Evolutionary conservation across 2,888 invertebrate genomes (phyloP), one percentile per base, ranked within the genome.

Genomic region (Diarsia dahlii): DNA sequence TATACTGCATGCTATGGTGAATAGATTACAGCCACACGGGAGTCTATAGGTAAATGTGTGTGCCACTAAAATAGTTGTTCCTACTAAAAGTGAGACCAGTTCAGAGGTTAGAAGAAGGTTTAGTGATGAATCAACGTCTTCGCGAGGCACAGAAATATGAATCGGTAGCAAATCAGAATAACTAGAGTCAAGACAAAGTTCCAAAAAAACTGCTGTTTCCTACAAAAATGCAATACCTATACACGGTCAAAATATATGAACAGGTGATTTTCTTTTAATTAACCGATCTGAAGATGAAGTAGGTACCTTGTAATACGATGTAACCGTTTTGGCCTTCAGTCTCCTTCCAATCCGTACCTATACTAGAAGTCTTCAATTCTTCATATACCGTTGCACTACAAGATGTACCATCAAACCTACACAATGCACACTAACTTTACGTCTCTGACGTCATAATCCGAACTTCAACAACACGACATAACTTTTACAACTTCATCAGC

Each of bases 401-500:
- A 63, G 0, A 54, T 69, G 2, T 23, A 50, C 39, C 13, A 23
- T 46, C 9, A 78, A 64, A 9, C 18, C 13, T 50, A 12, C 3
- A 75, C 9, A 70, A 77, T 50, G 20, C 63, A 20, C 9, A 18
- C 10, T 76, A 45, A 64, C 12, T 56, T 70, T 45, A 63, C 20
- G 23, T 78, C 45, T 52, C 46, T 74, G 76, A 79, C 73, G 56
- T 78, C 78, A 80, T 70, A 71, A 71, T 48, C 34, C 48, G 13
- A 66, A 75, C 48, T 54, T 56, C 45, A 68, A 54, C 62, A 65
- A 69, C 39, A 60, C 45, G n/a, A 39, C 45, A 52, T 12, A 68
- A 74, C 79, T 34, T 69, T 39, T 63, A 45, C n/a, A 65, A 12
- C 52, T n/a, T 54, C 48, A 67, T 56, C 46, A 68, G 0, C 18